phyloP scores from a whole-genome alignment of 2,888 invertebrate species.

The Hydrotaea diabolus region DNA sequence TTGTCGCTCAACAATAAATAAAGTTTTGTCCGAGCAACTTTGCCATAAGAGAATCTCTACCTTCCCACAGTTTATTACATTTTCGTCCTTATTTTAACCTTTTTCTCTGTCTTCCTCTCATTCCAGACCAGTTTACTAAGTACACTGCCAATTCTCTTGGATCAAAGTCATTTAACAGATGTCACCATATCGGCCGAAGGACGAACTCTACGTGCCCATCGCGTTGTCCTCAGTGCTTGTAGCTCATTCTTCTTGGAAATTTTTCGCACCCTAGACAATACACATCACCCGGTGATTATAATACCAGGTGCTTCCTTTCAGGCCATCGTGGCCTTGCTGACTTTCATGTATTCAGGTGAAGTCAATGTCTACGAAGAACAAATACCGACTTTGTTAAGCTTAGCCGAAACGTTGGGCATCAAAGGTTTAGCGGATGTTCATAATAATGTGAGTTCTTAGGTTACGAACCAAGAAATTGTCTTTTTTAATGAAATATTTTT shows the following conservation, averaged over 20 bases:
- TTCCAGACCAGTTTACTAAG: conserved; percentile 88
- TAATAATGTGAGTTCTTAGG: conserved; percentile 87
- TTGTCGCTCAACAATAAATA: too few relatives aligned
- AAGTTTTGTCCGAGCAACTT: too few relatives aligned
- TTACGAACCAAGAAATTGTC: not conserved
- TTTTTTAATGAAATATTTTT: conserved; percentile 1
- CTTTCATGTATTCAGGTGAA: conserved; percentile 94
- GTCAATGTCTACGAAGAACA: conserved; percentile 91
- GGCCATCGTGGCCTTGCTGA: conserved; percentile 85
- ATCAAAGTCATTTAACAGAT: conserved; percentile 91
- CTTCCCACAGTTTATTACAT: not conserved
- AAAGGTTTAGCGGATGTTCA: conserved; percentile 89
- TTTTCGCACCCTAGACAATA: conserved; percentile 82
- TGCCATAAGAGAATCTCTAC: not conserved
- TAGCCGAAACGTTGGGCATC: conserved; percentile 90
- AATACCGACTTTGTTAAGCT: conserved; percentile 87
- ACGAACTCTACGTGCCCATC: conserved; percentile 91
- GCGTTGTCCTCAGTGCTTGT: conserved; percentile 92
- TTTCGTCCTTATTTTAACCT: too few relatives aligned
- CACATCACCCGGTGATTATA: conserved; percentile 80
- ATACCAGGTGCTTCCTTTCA: conserved; percentile 80
- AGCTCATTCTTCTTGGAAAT: conserved; percentile 90
- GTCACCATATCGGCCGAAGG: conserved; percentile 93
- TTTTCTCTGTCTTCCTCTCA: conserved; percentile 10
- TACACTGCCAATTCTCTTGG: conserved; percentile 88